Evolutionary conservation across 1,140 invertebrate species (phyloP).

Genomic region (Drosophila littoralis): DNA sequence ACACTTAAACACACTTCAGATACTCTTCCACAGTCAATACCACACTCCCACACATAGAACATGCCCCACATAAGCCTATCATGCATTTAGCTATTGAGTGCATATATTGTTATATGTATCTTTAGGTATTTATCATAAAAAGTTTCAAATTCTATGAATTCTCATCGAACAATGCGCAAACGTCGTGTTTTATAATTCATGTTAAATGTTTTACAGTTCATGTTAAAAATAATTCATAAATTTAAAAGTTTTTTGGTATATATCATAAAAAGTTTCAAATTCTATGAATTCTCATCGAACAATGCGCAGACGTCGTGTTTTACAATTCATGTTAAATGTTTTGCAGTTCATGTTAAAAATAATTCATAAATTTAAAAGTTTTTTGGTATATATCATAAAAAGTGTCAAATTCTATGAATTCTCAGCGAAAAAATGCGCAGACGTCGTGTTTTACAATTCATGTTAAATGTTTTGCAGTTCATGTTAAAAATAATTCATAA

Average conservation of each 20-base stretch:
- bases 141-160: conserved; percentile 6
- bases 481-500: conserved; percentile 2
- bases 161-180: conserved; percentile 45
- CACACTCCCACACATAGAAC: conserved; percentile 49
- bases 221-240: background rate
- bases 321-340: conserved; percentile 8
- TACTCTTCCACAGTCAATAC: conserved; percentile 60
- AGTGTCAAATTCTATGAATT: background rate
- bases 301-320: conserved; percentile 57
- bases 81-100: conserved; percentile 44
- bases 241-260: conserved; percentile 1
- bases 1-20: conserved; percentile 34
- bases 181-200: conserved; percentile 35
- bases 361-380: background rate
- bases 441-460: conserved; percentile 38
- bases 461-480: conserved; percentile 7
- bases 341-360: conserved; percentile 5
- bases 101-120: conserved; percentile 11
- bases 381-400: conserved; percentile 10
- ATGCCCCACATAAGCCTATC: conserved; percentile 38
- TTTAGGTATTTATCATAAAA: conserved; percentile 11
- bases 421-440: conserved; percentile 44
- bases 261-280: background rate
- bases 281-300: background rate
- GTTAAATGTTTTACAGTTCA: conserved; percentile 9